Percentiles rank a stretch among this genome's conserved stretches.
phyloP scores from a whole-genome alignment of 1,140 invertebrate genomes.

The Drosophila lacertosa region DNA sequence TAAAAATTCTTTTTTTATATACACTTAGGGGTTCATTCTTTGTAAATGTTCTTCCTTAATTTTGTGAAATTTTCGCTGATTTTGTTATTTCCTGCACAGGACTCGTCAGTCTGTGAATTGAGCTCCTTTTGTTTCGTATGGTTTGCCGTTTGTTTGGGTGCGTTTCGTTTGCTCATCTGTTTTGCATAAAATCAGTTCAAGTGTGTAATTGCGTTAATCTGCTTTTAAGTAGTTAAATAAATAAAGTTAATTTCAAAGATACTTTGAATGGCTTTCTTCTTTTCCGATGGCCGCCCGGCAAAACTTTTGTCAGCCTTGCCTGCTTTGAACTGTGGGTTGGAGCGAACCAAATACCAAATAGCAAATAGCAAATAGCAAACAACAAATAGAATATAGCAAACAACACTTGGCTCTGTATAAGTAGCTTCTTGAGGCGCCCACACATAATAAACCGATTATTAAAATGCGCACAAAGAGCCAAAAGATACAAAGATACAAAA shows the following conservation, averaged over 20 bases:
- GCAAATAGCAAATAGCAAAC: constrained; percentile 29
- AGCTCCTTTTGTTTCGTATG: constrained; percentile 11
- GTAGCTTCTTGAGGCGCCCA: constrained; percentile 34
- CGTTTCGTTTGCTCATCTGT: constrained; percentile 33
- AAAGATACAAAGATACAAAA: constrained; percentile 51
- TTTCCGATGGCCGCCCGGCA: constrained; percentile 20
- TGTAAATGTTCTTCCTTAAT: too few relatives aligned
- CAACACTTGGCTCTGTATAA: constrained; percentile 39
- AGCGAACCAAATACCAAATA: constrained; percentile 23
- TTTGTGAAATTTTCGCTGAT: not conserved
- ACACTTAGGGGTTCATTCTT: too few relatives aligned
- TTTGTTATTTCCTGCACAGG: constrained; percentile 1
- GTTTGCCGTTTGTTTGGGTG: not conserved
- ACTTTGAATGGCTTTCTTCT: constrained; percentile 62
- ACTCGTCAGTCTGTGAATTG: not conserved
- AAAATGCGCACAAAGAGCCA: constrained; percentile 51
- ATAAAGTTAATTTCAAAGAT: constrained; percentile 82
- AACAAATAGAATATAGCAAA: constrained; percentile 41
- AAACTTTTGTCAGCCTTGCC: constrained; percentile 54
- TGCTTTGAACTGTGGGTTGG: constrained; percentile 62
- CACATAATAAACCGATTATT: constrained; percentile 80
- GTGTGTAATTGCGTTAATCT: constrained; percentile 84
- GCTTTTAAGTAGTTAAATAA: constrained; percentile 84
- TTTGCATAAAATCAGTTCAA: constrained; percentile 78
- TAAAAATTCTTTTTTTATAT: too few relatives aligned